A percentile compares a stretch with the other conserved stretches of the same genome.
These are phyloP conservation scores for Homalodisca vitripennis DNA, from an alignment of 1,140 invertebrate genomes.

Conservation along the genomic window DNA sequence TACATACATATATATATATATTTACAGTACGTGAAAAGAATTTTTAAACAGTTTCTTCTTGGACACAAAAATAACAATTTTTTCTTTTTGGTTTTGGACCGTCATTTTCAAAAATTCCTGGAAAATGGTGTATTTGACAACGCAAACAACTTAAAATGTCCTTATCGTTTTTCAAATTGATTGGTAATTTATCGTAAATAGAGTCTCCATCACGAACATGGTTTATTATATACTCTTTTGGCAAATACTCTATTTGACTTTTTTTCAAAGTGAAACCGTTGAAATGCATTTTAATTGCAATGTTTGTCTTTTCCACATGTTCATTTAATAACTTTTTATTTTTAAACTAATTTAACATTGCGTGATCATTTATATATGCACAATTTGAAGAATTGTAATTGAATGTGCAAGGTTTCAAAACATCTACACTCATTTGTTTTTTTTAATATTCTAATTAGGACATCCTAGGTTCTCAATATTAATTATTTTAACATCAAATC, in stretches of 20 bases:
- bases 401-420: too few relatives aligned
- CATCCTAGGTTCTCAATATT: background rate
- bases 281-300: background rate
- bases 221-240: background rate
- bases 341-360: background rate
- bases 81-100: background rate
- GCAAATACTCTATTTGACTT: background rate
- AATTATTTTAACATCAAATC: background rate
- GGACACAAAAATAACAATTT: background rate
- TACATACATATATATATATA: background rate
- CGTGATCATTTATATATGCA: too few relatives aligned
- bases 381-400: background rate
- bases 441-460: background rate
- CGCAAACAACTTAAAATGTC: background rate
- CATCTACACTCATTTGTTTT: background rate
- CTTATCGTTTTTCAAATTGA: constrained; percentile 12
- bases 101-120: too few relatives aligned
- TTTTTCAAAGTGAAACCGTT: background rate
- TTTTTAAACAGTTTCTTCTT: background rate
- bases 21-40: background rate
- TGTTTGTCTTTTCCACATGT: background rate
- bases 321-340: background rate
- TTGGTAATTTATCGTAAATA: background rate
- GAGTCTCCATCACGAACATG: background rate
- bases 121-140: background rate